Conservation (phyloP, 2,797 vertebrate genomes). For the Rhynchotus rufescens region DNA sequence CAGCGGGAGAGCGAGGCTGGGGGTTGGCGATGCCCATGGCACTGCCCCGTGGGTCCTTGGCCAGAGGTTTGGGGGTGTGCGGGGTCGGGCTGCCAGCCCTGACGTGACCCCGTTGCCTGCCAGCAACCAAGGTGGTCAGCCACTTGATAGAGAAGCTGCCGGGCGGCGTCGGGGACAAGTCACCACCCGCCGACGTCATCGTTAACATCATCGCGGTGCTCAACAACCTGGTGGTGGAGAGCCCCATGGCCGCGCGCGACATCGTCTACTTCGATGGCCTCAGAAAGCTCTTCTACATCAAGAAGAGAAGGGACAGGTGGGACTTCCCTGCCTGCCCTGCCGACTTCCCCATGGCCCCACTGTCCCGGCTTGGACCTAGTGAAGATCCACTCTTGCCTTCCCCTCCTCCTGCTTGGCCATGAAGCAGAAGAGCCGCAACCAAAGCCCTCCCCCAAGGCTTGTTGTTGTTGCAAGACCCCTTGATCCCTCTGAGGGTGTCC, state of each 20-base stretch:
- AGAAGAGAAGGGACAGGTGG: conserved; percentile 82
- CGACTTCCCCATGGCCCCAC: background rate
- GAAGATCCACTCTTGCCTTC: background rate
- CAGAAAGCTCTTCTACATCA: conserved; percentile 87
- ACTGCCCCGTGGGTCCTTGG: background rate
- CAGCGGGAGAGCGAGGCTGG: background rate
- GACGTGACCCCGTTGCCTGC: background rate
- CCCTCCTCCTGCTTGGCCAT: background rate
- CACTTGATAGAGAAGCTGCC: conserved; percentile 88
- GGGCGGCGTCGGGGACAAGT: conserved; percentile 72
- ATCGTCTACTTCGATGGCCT: conserved; percentile 88
- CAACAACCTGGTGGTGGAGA: conserved; percentile 92
- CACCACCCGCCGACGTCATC: conserved; percentile 84
- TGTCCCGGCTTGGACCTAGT: fast-evolving
- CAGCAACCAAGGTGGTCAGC: conserved; percentile 89
- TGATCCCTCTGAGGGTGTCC: background rate
- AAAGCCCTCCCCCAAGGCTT: background rate
- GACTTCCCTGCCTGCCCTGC: background rate
- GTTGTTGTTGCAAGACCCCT: background rate
- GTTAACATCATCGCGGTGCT: conserved; percentile 91
- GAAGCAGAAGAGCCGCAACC: background rate
- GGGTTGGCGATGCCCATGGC: background rate
- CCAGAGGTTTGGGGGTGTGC: fast-evolving
- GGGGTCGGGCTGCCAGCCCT: background rate
- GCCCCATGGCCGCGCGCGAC: conserved; percentile 85